Base-by-base conservation (phyloP, 2,113 vertebrate species). In the Hydropotes inermis region DNA sequence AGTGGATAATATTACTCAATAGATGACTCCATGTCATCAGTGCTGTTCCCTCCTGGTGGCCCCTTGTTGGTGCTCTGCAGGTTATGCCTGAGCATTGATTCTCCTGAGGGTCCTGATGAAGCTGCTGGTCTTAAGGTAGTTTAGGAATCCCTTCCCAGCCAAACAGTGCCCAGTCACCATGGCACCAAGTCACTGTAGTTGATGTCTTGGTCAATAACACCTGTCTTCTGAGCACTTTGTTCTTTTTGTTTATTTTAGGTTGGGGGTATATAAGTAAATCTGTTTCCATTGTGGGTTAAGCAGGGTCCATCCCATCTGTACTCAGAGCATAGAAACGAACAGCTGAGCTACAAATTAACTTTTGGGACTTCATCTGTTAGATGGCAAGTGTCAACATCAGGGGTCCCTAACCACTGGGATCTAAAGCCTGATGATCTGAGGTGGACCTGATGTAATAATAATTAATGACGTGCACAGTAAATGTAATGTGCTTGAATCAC, bases 171-270 rank as follows among this genome's bases (percentile, higher is more conserved):
- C 15, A 8, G 4, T 61, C 61, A 79, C 54, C 43, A 30, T 39
- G n/a, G 33, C 39, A 78, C 1, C 23, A 94, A 60, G 47, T 33
- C 47, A 43, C 9, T 54, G 58, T 19, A 79, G 11, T n/a, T 1
- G 9, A 7, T 64, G 64, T 54, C 50, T 78, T 47, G 19, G 55
- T 89, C 11, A 87, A 3, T 30, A 70, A 54, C 33, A 30, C 23
- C 45, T 19, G 27, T 52, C 21, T 79, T 87, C 50, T 84, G 43
- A 89, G 36, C 33, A 61, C 39, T 83, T 87, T 82, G 57, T 88
- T 91, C 96, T 43, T 52, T 93, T 61, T 47, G 23, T 78, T 97
- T 86, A 28, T 47, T 94, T 91, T 74, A 82, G 58, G 19, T 88
- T 61, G 21, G 23, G 7, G 6, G 2, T 84, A 14, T 58, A 12